Percentiles rank a stretch among this genome's conserved stretches.
Conservation (phyloP, 30 jellyfish, hydroid and myxozoan genomes). For the Pseudorhiza aurosa region DNA sequence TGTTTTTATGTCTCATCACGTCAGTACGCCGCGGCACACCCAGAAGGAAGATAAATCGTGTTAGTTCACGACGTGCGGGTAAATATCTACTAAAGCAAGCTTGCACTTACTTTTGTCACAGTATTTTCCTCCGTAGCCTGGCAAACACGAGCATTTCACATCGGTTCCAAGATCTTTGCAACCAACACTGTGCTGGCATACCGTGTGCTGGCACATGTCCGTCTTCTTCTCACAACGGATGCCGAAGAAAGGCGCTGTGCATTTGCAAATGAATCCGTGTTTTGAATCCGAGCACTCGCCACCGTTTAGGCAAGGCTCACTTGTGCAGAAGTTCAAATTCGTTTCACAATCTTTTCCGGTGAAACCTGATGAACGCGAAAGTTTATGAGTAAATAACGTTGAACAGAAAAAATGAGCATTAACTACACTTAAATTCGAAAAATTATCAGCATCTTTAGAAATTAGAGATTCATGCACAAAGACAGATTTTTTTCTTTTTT, state of each 20-base stretch:
- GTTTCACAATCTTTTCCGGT: constrained; percentile 84
- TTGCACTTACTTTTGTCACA: constrained; percentile 85
- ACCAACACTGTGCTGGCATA: constrained; percentile 84
- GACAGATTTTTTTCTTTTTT: too few species aligned
- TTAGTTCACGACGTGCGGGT: background rate
- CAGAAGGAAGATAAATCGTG: background rate
- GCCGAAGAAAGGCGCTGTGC: constrained; percentile 79
- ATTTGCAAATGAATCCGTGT: constrained; percentile 76
- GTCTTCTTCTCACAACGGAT: constrained; percentile 61
- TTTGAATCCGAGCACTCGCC: constrained; percentile 78
- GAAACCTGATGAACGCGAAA: constrained; percentile 56
- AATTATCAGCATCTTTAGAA: too few species aligned
- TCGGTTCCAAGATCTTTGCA: constrained; percentile 80
- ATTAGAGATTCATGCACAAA: too few species aligned
- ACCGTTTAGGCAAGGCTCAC: constrained; percentile 82
- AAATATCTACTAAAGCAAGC: too few species aligned
- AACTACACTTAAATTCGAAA: too few species aligned
- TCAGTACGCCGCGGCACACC: background rate
- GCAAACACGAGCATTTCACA: constrained; percentile 83
- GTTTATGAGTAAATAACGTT: too few species aligned
- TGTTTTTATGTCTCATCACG: too few species aligned
- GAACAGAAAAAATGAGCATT: too few species aligned
- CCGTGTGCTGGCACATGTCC: constrained; percentile 89
- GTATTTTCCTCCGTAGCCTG: constrained; percentile 90
- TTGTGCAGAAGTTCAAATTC: constrained; percentile 73